A percentile compares a stretch with the other conserved stretches of the same genome.
These are phyloP conservation scores for Epinephelus cyanopodus DNA, from an alignment of 2,113 vertebrate genomes.

Conservation along the genomic window DNA sequence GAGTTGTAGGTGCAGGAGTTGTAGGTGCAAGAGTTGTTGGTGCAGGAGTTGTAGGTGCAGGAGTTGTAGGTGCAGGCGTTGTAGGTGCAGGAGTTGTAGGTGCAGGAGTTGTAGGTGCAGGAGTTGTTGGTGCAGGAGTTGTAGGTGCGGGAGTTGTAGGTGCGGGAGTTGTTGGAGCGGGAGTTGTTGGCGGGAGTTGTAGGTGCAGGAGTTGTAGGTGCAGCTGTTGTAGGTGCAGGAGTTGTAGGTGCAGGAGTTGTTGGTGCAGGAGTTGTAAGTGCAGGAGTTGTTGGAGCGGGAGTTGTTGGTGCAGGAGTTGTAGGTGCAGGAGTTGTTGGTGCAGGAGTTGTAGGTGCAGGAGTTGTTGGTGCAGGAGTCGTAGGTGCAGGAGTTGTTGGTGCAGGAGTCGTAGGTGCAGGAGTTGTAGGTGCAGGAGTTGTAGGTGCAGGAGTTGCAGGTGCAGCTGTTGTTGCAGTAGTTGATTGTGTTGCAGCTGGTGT, in stretches of 20 bases:
- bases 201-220: neutral
- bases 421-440: neutral
- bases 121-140: neutral
- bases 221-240: neutral
- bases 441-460: too few species aligned
- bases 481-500: too few species aligned
- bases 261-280: neutral
- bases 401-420: fast-evolving
- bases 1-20: neutral
- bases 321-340: neutral
- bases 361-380: neutral
- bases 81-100: neutral
- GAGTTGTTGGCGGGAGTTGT: neutral
- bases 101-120: neutral
- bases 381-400: neutral
- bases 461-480: too few species aligned
- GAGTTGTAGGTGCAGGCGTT: neutral
- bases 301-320: neutral
- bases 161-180: neutral
- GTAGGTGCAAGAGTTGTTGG: neutral
- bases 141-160: neutral
- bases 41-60: neutral
- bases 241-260: neutral
- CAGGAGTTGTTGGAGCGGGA: neutral
- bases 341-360: neutral